Percentiles rank a stretch among this genome's conserved stretches.
Conservation (phyloP, 2,888 invertebrate genomes). For the Tetramorium bicarinatum region DNA sequence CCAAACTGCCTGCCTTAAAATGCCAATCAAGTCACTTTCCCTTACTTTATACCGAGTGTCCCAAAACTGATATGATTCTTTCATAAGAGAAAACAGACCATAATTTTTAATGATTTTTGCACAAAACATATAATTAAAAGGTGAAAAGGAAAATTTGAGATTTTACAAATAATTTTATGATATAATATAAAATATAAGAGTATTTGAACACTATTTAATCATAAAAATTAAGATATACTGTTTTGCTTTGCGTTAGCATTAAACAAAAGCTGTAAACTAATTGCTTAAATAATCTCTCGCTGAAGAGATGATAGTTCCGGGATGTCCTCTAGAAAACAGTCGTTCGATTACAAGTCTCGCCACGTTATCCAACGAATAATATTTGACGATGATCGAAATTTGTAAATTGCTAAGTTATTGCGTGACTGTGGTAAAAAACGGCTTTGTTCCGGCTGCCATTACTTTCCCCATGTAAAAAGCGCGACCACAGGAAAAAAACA, state of each 20-base stretch:
- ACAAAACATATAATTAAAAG: not conserved
- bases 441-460: constrained; percentile 27
- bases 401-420: constrained; percentile 12
- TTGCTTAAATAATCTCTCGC: not conserved
- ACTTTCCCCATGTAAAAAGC: constrained; percentile 53
- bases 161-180: not conserved
- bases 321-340: not conserved
- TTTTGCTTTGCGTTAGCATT: not conserved
- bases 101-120: not conserved
- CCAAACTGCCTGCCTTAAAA: constrained; percentile 42
- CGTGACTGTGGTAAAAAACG: constrained; percentile 32
- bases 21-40: constrained; percentile 41
- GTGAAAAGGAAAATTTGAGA: not conserved
- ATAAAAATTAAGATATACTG: not conserved
- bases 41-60: constrained; percentile 16
- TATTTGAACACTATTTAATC: not conserved
- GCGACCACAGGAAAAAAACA: constrained; percentile 28
- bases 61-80: not conserved
- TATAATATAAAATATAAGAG: not conserved
- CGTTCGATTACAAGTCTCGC: not conserved
- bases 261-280: not conserved
- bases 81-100: not conserved
- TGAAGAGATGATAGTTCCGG: not conserved
- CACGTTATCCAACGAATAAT: constrained; percentile 29
- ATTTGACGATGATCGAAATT: constrained; percentile 21